Evolutionary conservation across 2,888 invertebrate species (phyloP).

Genomic region (Drosophila histrio): DNA sequence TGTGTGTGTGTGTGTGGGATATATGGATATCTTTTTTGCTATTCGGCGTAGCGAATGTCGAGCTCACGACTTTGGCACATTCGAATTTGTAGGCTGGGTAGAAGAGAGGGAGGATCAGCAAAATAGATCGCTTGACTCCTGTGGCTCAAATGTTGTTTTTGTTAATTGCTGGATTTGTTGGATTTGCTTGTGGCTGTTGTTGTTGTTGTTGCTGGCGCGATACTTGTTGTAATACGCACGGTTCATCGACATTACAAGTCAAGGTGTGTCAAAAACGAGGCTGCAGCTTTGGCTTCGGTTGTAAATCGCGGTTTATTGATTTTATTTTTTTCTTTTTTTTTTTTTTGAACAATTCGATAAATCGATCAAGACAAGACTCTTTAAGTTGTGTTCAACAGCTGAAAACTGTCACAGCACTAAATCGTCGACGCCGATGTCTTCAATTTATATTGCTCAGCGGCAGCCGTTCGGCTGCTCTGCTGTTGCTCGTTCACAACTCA

Average conservation of each 20-base stretch:
- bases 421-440: conserved; percentile 58
- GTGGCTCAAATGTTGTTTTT: conserved; percentile 27
- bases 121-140: background rate
- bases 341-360: conserved; percentile 26
- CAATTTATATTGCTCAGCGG: conserved; percentile 74
- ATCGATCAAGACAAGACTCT: conserved; percentile 8
- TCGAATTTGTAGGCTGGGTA: conserved; percentile 4
- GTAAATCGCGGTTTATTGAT: conserved; percentile 8
- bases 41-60: conserved; percentile 20
- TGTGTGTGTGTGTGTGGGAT: too few species aligned
- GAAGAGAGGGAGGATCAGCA: conserved; percentile 7
- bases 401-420: conserved; percentile 83
- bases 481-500: background rate
- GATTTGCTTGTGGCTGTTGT: conserved; percentile 21
- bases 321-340: conserved; percentile 3
- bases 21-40: background rate
- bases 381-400: conserved; percentile 81
- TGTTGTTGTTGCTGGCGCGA: conserved; percentile 50
- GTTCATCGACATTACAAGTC: conserved; percentile 78
- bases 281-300: conserved; percentile 21
- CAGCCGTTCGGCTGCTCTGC: conserved; percentile 7
- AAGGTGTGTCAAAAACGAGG: conserved; percentile 47
- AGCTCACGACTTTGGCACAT: conserved; percentile 52
- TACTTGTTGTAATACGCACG: conserved; percentile 67
- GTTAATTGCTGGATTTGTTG: conserved; percentile 9